Conservation (phyloP, 2,888 invertebrate genomes). For the Neocrepidodera transversa region DNA sequence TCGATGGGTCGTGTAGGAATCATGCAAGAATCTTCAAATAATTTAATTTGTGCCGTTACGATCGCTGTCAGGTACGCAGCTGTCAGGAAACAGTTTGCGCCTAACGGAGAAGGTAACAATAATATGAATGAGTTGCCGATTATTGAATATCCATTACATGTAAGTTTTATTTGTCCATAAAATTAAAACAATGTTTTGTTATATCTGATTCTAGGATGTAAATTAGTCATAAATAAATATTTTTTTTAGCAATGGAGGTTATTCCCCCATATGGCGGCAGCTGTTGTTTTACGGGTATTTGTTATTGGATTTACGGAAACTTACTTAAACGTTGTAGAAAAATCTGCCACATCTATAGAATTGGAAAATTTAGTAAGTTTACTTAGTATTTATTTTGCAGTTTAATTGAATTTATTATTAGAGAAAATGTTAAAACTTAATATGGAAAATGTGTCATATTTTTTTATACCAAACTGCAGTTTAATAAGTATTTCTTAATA, state of each 20-base stretch:
- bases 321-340: conserved; percentile 74
- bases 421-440: too few relatives aligned
- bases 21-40: conserved; percentile 70
- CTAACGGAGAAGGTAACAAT: conserved; percentile 55
- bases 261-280: conserved; percentile 77
- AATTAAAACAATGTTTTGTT: too few relatives aligned
- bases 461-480: too few relatives aligned
- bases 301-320: conserved; percentile 70
- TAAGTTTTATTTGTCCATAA: conserved; percentile 56
- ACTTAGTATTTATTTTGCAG: too few relatives aligned
- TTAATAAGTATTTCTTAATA: too few relatives aligned
- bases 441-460: too few relatives aligned
- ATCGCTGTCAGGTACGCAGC: conserved; percentile 85
- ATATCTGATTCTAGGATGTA: too few relatives aligned
- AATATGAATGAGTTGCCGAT: conserved; percentile 72
- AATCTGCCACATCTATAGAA: conserved; percentile 63
- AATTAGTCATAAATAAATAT: not conserved
- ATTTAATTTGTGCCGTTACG: conserved; percentile 74
- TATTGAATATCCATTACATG: conserved; percentile 84
- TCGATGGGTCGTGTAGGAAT: conserved; percentile 85
- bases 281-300: conserved; percentile 71
- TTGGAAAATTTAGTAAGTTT: conserved; percentile 54
- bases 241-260: conserved; percentile 79
- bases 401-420: too few relatives aligned
- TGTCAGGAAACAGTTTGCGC: conserved; percentile 77